Conservation (phyloP, 2,888 invertebrate genomes). For the Caenorhabditis sp. region DNA sequence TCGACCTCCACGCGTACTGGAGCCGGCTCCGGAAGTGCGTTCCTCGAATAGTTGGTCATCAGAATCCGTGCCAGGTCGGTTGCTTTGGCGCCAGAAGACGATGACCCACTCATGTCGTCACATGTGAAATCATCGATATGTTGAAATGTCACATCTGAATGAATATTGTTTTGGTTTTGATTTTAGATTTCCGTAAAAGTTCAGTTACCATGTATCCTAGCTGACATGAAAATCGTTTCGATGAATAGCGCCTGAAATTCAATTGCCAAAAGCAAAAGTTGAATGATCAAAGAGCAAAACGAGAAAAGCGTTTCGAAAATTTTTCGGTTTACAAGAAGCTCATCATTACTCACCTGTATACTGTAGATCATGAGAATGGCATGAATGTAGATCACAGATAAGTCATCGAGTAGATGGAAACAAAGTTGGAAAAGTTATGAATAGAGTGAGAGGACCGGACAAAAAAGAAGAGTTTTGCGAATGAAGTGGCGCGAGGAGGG, state of each 20-base stretch:
- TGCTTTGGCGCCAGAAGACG: constrained; percentile 63
- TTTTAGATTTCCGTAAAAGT: not conserved
- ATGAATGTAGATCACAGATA: constrained; percentile 14
- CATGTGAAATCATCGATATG: constrained; percentile 43
- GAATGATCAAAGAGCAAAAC: not conserved
- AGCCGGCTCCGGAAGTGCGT: constrained; percentile 76
- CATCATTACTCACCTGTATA: constrained; percentile 31
- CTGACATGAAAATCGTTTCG: constrained; percentile 55
- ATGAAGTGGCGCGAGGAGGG: too few relatives aligned
- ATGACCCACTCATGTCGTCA: constrained; percentile 18
- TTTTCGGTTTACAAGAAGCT: not conserved
- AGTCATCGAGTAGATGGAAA: constrained; percentile 2
- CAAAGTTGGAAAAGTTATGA: too few relatives aligned
- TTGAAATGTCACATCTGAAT: constrained; percentile 31
- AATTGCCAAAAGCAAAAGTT: too few relatives aligned
- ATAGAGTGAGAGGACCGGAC: too few relatives aligned
- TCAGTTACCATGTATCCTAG: constrained; percentile 19
- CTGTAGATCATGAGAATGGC: constrained; percentile 52
- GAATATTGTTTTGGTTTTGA: not conserved
- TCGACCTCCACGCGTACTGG: constrained; percentile 76
- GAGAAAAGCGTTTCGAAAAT: not conserved
- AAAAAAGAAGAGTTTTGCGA: too few relatives aligned
- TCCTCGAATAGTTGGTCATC: constrained; percentile 76
- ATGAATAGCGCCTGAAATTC: constrained; percentile 56
- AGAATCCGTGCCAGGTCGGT: constrained; percentile 73